phyloP scores from a whole-genome alignment of 1,140 invertebrate species.

The Drusus annulatus region DNA sequence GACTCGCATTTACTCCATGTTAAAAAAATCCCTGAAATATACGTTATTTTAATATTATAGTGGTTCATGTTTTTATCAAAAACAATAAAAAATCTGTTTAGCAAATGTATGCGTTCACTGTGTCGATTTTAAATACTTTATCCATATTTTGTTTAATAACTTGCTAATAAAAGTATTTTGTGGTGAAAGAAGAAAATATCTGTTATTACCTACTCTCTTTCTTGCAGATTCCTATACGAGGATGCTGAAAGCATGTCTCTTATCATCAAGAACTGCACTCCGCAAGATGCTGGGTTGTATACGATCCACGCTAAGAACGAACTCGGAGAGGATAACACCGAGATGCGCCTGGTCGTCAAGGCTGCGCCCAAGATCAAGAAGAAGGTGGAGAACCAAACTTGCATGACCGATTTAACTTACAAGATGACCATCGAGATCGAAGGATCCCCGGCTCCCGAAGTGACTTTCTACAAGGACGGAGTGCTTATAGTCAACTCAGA shows the following conservation, averaged over 20 bases:
- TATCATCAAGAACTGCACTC: slow-evolving; percentile 90
- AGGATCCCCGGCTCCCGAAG: slow-evolving; percentile 84
- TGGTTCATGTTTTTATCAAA: too few relatives aligned
- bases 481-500: slow-evolving; percentile 80
- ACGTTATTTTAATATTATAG: too few relatives aligned
- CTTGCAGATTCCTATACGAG: slow-evolving; percentile 84
- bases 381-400: slow-evolving; percentile 82
- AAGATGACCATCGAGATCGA: slow-evolving; percentile 87
- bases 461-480: slow-evolving; percentile 91
- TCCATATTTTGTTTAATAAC: too few relatives aligned
- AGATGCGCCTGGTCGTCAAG: slow-evolving; percentile 84
- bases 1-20: too few relatives aligned
- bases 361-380: slow-evolving; percentile 87
- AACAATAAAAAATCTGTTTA: too few relatives aligned
- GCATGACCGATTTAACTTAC: slow-evolving; percentile 78
- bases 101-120: too few relatives aligned
- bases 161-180: too few relatives aligned
- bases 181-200: too few relatives aligned
- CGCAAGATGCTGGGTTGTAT: slow-evolving; percentile 89
- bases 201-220: neutral
- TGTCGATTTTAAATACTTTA: too few relatives aligned
- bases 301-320: slow-evolving; percentile 90
- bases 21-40: too few relatives aligned
- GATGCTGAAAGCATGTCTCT: slow-evolving; percentile 93
- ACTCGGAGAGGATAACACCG: slow-evolving; percentile 85